Conservation (phyloP, 2,113 vertebrate genomes). For the Lates calcarifer region DNA sequence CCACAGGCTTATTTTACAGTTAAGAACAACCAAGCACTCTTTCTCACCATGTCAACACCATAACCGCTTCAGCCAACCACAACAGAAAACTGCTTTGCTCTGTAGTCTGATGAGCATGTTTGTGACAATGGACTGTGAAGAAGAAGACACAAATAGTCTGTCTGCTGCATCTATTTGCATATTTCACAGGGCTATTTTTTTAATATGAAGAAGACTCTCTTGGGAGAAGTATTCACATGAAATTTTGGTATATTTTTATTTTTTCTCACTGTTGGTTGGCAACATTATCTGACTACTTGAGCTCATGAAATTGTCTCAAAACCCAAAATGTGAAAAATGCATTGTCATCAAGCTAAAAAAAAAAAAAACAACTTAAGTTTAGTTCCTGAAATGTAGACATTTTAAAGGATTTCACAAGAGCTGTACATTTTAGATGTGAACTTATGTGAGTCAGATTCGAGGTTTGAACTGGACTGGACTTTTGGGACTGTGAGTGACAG, state of each 20-base stretch:
- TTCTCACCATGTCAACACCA: conserved; percentile 20
- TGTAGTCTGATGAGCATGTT: neutral
- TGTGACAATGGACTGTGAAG: neutral
- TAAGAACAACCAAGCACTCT: neutral
- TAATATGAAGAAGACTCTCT: neutral
- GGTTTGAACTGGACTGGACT: neutral
- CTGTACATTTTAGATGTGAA: neutral
- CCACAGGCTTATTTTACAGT: conserved; percentile 19
- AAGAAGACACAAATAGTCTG: neutral
- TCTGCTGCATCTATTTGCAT: neutral
- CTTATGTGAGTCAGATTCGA: neutral
- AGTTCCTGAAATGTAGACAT: conserved; percentile 27
- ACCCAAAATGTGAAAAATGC: neutral
- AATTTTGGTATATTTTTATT: neutral
- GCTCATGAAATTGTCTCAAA: neutral
- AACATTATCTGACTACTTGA: neutral
- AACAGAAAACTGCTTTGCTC: neutral
- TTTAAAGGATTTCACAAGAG: conserved; percentile 10
- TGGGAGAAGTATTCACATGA: neutral
- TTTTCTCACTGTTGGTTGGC: neutral
- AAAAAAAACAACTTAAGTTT: neutral
- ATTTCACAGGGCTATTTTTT: neutral
- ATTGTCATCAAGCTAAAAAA: neutral
- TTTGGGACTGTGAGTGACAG: too few relatives aligned
- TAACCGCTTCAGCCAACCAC: neutral